A percentile compares a stretch with the other conserved stretches of the same genome.
These are phyloP conservation scores for Luffia ferchaultella DNA, from an alignment of 2,888 invertebrate genomes.

Conservation along the genomic window DNA sequence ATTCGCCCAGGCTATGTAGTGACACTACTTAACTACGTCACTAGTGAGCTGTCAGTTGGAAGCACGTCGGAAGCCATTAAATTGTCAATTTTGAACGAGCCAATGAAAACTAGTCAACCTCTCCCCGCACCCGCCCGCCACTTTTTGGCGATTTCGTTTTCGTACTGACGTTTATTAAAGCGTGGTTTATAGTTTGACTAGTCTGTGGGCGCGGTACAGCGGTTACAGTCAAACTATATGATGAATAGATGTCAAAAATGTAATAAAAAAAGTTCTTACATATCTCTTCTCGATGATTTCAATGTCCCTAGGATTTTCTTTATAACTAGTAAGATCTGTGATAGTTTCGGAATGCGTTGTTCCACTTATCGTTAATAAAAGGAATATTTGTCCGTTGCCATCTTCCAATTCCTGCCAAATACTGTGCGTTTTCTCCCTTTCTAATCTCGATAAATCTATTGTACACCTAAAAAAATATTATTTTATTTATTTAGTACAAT, in stretches of 20 bases:
- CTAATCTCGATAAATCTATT: constrained; percentile 84
- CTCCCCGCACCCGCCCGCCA: no score
- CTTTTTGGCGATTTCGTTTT: no score
- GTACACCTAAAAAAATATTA: constrained; percentile 75
- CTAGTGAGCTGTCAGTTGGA: no score
- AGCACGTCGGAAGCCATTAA: no score
- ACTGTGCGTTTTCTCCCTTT: constrained; percentile 90
- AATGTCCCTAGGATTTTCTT: constrained; percentile 78
- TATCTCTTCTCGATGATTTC: constrained; percentile 71
- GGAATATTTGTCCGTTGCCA: constrained; percentile 85
- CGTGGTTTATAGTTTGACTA: no score
- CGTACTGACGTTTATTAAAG: no score
- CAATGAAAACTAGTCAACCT: no score
- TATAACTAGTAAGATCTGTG: constrained; percentile 87
- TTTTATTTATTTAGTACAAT: no score
- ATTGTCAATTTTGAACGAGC: no score
- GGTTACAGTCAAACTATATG: neutral
- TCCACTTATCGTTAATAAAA: constrained; percentile 94
- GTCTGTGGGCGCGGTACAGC: no score
- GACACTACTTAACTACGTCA: no score
- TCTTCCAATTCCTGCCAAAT: constrained; percentile 92
- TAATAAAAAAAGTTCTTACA: constrained; percentile 52
- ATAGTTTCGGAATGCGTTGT: constrained; percentile 93
- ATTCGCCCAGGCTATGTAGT: no score
- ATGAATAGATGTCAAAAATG: neutral